Percentiles rank a stretch among this genome's conserved stretches.
Conservation (phyloP, 2,113 vertebrate species). For the Chionodraco myersi region DNA sequence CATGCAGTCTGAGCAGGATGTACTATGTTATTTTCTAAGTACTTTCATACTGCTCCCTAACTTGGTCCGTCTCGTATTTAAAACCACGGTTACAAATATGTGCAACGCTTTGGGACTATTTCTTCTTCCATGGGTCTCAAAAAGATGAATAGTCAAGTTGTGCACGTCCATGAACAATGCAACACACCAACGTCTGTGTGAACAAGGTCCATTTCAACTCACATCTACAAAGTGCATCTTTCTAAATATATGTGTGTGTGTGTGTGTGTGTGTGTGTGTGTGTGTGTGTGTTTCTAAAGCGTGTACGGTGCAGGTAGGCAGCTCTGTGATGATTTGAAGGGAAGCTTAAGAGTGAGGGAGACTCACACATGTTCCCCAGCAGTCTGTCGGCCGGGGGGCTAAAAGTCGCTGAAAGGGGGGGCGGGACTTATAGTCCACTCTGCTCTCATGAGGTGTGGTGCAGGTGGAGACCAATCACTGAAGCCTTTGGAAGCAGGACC, state of each 20-base stretch:
- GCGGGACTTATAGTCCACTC: background rate
- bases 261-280: no score
- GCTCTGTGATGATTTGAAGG: constrained; percentile 79
- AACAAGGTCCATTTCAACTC: constrained; percentile 14
- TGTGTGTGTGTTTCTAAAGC: constrained; percentile 41
- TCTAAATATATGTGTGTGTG: constrained; percentile 18
- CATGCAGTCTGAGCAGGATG: constrained; percentile 21
- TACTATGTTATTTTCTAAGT: constrained; percentile 19
- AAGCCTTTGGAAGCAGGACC: constrained; percentile 6
- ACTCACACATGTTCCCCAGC: background rate
- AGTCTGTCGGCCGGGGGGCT: constrained; percentile 6
- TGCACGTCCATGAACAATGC: constrained; percentile 40
- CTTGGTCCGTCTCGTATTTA: constrained; percentile 70
- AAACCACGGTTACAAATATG: constrained; percentile 45
- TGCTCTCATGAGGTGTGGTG: constrained; percentile 12
- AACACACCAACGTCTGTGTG: constrained; percentile 18
- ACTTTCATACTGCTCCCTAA: constrained; percentile 31
- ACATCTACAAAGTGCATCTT: constrained; percentile 53
- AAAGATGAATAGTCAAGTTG: background rate
- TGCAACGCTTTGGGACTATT: constrained; percentile 10
- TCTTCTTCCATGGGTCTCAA: constrained; percentile 30
- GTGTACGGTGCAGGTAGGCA: constrained; percentile 77
- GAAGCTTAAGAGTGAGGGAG: constrained; percentile 35
- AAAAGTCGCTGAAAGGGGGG: background rate
- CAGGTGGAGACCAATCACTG: constrained; percentile 2